A percentile compares a stretch with the other conserved stretches of the same genome.
Evolutionary conservation across 2,888 invertebrate genomes (phyloP).

Genomic region (Pammene fasciana): DNA sequence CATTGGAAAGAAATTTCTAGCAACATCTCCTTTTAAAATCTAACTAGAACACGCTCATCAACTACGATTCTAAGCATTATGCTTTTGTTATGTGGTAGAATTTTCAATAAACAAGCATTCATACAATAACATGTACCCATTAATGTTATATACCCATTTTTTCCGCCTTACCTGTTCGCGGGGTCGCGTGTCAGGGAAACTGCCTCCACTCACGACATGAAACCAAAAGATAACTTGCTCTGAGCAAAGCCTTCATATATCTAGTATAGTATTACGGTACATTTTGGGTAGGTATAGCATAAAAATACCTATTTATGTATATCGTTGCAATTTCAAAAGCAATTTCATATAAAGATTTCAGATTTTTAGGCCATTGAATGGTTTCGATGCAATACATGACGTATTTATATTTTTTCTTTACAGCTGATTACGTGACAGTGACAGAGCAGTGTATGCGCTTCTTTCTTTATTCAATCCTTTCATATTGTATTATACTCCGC

Average conservation of each 20-base stretch:
- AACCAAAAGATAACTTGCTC: slow-evolving; percentile 44
- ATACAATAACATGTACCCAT: not conserved
- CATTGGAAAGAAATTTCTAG: not conserved
- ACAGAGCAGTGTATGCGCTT: too few relatives aligned
- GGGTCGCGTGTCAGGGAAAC: slow-evolving; percentile 55
- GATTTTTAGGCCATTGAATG: not conserved
- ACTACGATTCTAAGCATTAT: not conserved
- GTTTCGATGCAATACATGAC: not conserved
- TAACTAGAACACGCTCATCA: not conserved
- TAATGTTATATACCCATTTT: slow-evolving; percentile 41
- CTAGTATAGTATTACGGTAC: slow-evolving; percentile 9
- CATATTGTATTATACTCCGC: slow-evolving; percentile 8
- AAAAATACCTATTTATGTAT: not conserved
- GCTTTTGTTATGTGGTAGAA: not conserved
- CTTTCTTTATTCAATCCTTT: not conserved
- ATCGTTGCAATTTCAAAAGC: not conserved
- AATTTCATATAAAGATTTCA: not conserved
- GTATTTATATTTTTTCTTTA: too few relatives aligned
- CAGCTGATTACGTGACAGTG: too few relatives aligned
- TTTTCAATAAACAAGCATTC: not conserved
- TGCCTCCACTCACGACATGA: slow-evolving; percentile 53
- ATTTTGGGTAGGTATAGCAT: slow-evolving; percentile 14
- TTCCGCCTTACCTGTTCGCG: slow-evolving; percentile 54
- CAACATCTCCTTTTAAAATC: not conserved
- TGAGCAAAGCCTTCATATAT: slow-evolving; percentile 7